Evolutionary conservation across 1,140 invertebrate genomes (phyloP).

Genomic region (Lordiphosa clarofinis): DNA sequence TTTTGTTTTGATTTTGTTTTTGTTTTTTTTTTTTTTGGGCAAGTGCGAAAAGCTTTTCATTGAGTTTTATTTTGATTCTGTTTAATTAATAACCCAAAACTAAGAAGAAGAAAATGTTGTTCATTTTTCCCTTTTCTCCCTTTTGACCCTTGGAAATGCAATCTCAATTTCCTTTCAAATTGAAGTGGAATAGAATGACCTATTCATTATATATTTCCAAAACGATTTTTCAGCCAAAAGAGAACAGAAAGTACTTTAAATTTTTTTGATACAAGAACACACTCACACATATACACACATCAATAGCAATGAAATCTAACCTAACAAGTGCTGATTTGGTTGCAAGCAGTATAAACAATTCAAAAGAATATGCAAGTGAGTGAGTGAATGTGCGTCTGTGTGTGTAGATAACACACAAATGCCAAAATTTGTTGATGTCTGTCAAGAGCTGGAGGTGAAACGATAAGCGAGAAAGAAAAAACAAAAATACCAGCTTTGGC

Average conservation of each 20-base stretch:
- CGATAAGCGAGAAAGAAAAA: neutral
- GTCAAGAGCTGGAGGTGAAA: constrained; percentile 28
- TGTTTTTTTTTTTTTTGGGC: neutral
- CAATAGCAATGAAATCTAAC: constrained; percentile 69
- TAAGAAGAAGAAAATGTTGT: neutral
- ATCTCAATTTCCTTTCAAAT: constrained; percentile 24
- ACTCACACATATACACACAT: constrained; percentile 17
- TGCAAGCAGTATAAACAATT: constrained; percentile 71
- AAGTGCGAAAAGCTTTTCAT: neutral
- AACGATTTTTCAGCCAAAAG: constrained; percentile 11
- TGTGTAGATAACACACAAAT: constrained; percentile 30
- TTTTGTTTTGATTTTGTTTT: neutral
- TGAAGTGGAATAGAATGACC: constrained; percentile 55
- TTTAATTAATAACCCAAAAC: constrained; percentile 21
- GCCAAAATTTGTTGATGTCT: constrained; percentile 41
- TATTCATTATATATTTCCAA: constrained; percentile 53
- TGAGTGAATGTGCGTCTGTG: neutral
- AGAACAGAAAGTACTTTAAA: constrained; percentile 24
- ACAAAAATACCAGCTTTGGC: neutral
- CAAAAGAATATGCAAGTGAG: constrained; percentile 40
- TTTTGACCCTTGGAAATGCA: neutral
- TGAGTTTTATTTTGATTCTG: neutral
- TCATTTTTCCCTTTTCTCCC: constrained; percentile 1
- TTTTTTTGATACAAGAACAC: constrained; percentile 38
- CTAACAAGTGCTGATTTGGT: constrained; percentile 68